A percentile compares a stretch with the other conserved stretches of the same genome.
Conservation (phyloP, 2,113 vertebrate genomes). For the Austrofundulus limnaeus region DNA sequence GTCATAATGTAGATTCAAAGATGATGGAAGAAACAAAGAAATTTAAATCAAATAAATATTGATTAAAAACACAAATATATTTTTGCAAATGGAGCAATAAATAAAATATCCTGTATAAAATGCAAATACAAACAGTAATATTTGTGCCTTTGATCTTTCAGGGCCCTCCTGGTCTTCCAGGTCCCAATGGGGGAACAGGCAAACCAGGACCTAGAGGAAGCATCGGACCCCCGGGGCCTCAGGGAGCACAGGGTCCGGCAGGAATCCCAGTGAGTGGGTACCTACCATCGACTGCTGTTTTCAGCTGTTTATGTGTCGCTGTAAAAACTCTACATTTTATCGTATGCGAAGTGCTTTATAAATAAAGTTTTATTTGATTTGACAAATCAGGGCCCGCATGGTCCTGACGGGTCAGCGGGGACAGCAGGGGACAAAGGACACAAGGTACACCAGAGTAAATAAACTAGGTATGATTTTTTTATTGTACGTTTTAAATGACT, state of each 20-base stretch:
- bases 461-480: not conserved
- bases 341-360: too few relatives aligned
- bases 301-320: too few relatives aligned
- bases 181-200: conserved; percentile 73
- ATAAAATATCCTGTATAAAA: not conserved
- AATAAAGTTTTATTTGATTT: not conserved
- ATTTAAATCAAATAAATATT: too few relatives aligned
- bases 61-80: too few relatives aligned
- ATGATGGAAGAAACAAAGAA: too few relatives aligned
- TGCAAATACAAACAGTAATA: not conserved
- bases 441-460: conserved; percentile 73
- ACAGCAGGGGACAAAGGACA: conserved; percentile 78
- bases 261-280: conserved; percentile 85
- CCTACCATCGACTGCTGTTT: conserved; percentile 29
- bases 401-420: conserved; percentile 74
- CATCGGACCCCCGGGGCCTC: conserved; percentile 69
- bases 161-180: conserved; percentile 79
- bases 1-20: too few relatives aligned
- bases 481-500: not conserved
- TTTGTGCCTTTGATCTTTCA: conserved; percentile 43
- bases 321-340: too few relatives aligned
- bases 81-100: not conserved
- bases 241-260: conserved; percentile 71
- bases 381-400: conserved; percentile 75
- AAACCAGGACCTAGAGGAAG: conserved; percentile 81